Base-by-base conservation (phyloP, 1,140 invertebrate genomes). In the Drosophila kikkawai region DNA sequence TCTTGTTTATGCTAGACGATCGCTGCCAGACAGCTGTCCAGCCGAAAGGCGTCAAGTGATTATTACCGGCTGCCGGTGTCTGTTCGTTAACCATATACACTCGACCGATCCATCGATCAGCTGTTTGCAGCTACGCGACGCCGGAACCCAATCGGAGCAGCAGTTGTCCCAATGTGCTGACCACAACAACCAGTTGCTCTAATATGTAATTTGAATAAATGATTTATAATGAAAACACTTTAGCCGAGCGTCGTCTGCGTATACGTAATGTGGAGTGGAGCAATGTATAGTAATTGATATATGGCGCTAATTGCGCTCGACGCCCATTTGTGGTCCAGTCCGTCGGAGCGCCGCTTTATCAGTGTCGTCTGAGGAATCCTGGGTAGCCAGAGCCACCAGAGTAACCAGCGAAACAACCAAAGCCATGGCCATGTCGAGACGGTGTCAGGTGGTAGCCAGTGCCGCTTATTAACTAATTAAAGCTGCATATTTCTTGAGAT, bases 221-320 rank as follows among this genome's bases (percentile, higher is more conserved):
- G 85, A 88, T 88, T 88, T 88, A 88, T 88, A 88, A 88, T 88
- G 78, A 82, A 88, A 90, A 91, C 86, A 88, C 76, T 82, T 79
- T 70, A 71, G 73, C 64, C 64, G 64, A 76, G 80, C 75, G 80
- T 81, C 75, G 75, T 64, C 68, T 85, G 75, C 68, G 81, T 78
- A 81, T 85, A 80, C 68, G 81, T 80, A 83, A 82, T 79, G 75
- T 60, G 48, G 57, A 75, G 64, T 42, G 76, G 63, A 77, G 71
- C 65, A 81, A 51, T 51, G 74, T 63, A 67, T 22, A 80, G 84
- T 88, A 90, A 88, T 88, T 88, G 84, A 88, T 90, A 88, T 88
- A 88, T 90, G 81, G 81, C 77, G 81, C 84, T 88, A 88, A 88
- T 88, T 88, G 85, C 81, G 78, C 55, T 48, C 81, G 81, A 90